Evolutionary conservation across 1,140 invertebrate species (phyloP).

Genomic region (Lepeophtheirus salmonis): DNA sequence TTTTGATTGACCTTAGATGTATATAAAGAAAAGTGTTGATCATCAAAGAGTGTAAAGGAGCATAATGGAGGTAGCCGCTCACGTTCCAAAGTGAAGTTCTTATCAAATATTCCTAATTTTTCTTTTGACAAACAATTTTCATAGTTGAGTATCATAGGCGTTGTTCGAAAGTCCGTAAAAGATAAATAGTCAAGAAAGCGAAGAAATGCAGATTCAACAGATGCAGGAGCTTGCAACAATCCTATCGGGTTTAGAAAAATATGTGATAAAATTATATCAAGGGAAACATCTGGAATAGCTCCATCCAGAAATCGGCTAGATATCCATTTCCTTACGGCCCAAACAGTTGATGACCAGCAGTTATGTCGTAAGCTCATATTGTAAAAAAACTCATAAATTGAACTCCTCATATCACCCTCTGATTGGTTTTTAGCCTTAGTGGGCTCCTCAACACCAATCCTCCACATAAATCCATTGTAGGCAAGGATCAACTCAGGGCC

Average conservation of each 20-base stretch:
- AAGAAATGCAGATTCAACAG: background rate
- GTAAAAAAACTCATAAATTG: background rate
- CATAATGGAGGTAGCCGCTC: background rate
- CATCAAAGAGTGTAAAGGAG: background rate
- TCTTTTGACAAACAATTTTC: background rate
- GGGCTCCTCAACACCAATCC: background rate
- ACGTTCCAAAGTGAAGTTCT: background rate
- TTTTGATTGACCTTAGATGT: background rate
- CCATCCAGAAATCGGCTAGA: background rate
- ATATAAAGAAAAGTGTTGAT: background rate
- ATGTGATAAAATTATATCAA: slow-evolving; percentile 1
- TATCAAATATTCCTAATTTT: background rate
- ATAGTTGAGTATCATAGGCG: slow-evolving; percentile 1
- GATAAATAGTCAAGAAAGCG: background rate
- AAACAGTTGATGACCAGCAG: background rate
- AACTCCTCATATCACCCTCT: background rate
- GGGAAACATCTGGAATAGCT: background rate
- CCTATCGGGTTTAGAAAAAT: background rate
- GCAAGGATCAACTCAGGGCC: background rate
- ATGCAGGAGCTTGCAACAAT: background rate
- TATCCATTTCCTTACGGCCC: background rate
- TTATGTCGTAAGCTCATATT: background rate
- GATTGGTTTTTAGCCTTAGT: background rate
- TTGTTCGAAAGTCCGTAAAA: background rate
- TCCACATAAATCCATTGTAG: background rate